Conservation (phyloP, 2,113 vertebrate genomes). For the Lipotes vexillifer region DNA sequence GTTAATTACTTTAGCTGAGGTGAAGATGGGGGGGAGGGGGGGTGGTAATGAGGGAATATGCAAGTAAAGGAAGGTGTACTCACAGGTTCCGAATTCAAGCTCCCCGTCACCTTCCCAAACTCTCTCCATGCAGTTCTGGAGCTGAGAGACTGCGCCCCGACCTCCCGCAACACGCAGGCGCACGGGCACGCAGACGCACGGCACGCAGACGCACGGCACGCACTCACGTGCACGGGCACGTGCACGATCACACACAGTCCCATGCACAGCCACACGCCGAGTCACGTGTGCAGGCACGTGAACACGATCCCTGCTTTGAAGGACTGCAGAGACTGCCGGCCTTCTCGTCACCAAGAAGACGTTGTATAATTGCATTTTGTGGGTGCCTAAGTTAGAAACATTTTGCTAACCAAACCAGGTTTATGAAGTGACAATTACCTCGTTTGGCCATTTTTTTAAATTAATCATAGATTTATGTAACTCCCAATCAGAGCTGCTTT, state of each 20-base stretch:
- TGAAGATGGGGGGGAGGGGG: rapidly evolving
- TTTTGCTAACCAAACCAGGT: constrained; percentile 11
- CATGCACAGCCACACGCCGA: not conserved
- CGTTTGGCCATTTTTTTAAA: constrained; percentile 28
- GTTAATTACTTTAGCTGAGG: not conserved
- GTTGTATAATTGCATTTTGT: not conserved
- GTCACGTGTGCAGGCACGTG: rapidly evolving
- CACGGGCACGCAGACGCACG: not conserved
- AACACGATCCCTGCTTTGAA: not conserved
- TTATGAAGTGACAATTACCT: constrained; percentile 52
- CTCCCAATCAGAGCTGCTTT: not conserved
- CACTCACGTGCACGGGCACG: not conserved
- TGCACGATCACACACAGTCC: not conserved
- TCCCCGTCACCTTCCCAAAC: not conserved
- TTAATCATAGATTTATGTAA: constrained; percentile 41
- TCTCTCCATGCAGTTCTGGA: not conserved
- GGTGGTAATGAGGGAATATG: not conserved
- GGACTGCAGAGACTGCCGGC: not conserved
- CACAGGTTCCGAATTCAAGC: not conserved
- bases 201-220: not conserved
- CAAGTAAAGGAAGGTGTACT: not conserved
- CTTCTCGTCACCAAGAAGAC: not conserved
- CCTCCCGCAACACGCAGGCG: not conserved
- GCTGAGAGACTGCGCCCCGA: rapidly evolving
- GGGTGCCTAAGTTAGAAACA: not conserved